Evolutionary conservation across 2,113 vertebrate species (phyloP).

Genomic region (Cervus canadensis): DNA sequence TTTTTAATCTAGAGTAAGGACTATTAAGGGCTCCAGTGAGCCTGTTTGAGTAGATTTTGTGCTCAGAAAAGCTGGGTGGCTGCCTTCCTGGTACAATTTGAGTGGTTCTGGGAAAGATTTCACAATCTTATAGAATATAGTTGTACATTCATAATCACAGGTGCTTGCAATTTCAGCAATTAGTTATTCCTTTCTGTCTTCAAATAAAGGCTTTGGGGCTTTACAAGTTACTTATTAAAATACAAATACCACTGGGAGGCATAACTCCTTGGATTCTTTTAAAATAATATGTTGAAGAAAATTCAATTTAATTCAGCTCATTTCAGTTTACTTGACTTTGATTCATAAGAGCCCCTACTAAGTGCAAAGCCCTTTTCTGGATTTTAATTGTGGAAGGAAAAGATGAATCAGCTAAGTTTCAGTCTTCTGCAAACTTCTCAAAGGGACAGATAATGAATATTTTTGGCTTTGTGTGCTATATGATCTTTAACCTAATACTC

Average conservation of each 20-base stretch:
- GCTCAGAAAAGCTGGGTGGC: neutral
- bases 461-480: neutral
- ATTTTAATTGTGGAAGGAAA: neutral
- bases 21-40: neutral
- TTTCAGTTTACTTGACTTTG: neutral
- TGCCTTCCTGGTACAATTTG: neutral
- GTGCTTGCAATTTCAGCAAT: slow-evolving; percentile 40
- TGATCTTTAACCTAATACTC: neutral
- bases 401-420: neutral
- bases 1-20: neutral
- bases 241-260: slow-evolving; percentile 26
- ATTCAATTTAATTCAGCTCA: slow-evolving; percentile 5
- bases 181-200: slow-evolving; percentile 53
- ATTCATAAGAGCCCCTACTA: neutral
- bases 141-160: slow-evolving; percentile 20
- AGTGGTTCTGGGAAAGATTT: neutral
- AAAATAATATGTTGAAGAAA: neutral
- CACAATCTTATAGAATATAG: neutral
- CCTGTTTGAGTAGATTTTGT: neutral
- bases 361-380: neutral
- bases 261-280: slow-evolving; percentile 30
- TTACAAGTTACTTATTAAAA: slow-evolving; percentile 64
- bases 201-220: slow-evolving; percentile 44
- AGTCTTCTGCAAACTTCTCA: neutral
- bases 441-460: neutral